Base-by-base conservation (phyloP, 2,888 invertebrate genomes). In the Drosophila nr. medialis region DNA sequence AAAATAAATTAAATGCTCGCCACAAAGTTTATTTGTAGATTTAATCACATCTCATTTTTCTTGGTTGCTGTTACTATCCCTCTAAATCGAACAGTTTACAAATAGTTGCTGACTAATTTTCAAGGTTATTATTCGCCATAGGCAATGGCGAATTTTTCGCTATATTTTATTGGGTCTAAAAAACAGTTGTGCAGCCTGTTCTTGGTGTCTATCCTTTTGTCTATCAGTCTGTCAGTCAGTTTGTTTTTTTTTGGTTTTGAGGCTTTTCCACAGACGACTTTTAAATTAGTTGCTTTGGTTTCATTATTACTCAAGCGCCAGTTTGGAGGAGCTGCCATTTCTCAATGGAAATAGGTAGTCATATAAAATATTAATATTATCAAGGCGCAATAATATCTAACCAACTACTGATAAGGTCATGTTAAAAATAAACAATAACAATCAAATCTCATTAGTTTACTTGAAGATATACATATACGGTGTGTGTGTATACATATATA, bases 161-260 rank as follows among this genome's bases (percentile, higher is more conserved):
- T 60, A 48, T 53, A n/a, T 54, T 48, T 54, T 38, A 27, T 40
- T 21, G 8, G 1, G 24, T 21, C 6, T n/a, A 27, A 13, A 61
- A 80, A 77, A 76, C 77, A 77, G 77, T 59, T 77, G 77, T 64
- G 64, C 71, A 36, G 63, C 18, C 56, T 79, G 80, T 78, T 73
- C 54, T 58, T 34, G n/a, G n/a, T 42, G 32, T 66, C 32, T 38
- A 27, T 60, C 50, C 32, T 21, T 36, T 34, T 55, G 11, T 21
- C 21, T 11, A 6, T 8, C 45, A 24, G 30, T 49, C 34, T 32
- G 13, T 15, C 21, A 38, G n/a, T 45, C 5, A 15, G 34, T 34
- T 10, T 32, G 7, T n/a, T 60, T 30, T 7, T 7, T 4, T 60
- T 48, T 48, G 1, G 10, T 13, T 59, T 42, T 29, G 1, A n/a